Evolutionary conservation across 2,888 invertebrate species (phyloP).

Genomic region (Eupithecia abbreviata): DNA sequence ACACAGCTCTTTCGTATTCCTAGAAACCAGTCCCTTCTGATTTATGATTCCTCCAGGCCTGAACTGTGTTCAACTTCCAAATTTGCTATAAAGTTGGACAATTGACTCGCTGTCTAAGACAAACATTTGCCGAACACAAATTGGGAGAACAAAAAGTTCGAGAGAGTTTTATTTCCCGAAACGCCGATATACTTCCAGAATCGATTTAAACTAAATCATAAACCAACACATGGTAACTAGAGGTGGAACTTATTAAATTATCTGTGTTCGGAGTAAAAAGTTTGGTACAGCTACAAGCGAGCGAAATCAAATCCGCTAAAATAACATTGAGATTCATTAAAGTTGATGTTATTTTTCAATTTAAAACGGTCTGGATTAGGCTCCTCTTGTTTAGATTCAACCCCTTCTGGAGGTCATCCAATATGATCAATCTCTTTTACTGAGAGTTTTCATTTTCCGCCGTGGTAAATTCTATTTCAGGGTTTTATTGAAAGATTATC

Average conservation of each 20-base stretch:
- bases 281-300: conserved; percentile 10
- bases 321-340: conserved; percentile 20
- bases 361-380: conserved; percentile 33
- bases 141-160: conserved; percentile 29
- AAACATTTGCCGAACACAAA: conserved; percentile 37
- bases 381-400: conserved; percentile 33
- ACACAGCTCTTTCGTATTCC: conserved; percentile 19
- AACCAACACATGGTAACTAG: conserved; percentile 12
- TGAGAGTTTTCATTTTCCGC: conserved; percentile 20
- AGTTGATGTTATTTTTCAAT: conserved; percentile 51
- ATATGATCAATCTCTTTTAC: conserved; percentile 49
- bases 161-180: conserved; percentile 18
- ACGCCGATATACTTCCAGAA: not conserved
- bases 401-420: conserved; percentile 43
- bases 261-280: conserved; percentile 1
- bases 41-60: conserved; percentile 28
- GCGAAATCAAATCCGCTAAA: conserved; percentile 19
- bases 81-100: conserved; percentile 33
- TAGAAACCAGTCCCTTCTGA: conserved; percentile 19
- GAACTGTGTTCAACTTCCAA: conserved; percentile 33
- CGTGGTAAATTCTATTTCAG: conserved; percentile 25
- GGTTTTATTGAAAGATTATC: conserved; percentile 5
- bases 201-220: not conserved
- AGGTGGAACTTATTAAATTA: not conserved
- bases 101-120: conserved; percentile 29